Conservation (phyloP, 2,113 vertebrate species). For the Poeciliopsis prolifica region DNA sequence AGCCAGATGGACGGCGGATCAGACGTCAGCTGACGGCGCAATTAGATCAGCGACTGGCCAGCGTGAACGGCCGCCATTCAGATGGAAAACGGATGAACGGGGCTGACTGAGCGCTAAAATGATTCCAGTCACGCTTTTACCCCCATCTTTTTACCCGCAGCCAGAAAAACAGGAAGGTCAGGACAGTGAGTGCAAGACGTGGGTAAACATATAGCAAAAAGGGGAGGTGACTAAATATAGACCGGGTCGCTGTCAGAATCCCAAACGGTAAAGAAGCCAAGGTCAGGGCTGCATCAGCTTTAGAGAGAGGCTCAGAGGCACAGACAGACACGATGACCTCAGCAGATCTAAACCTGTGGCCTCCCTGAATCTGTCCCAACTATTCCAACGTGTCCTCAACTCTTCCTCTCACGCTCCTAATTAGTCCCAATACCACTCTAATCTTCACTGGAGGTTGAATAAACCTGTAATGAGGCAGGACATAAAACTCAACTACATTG, state of each 20-base stretch:
- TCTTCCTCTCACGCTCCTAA: slow-evolving; percentile 5
- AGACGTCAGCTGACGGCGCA: not conserved
- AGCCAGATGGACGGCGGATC: slow-evolving; percentile 39
- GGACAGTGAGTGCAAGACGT: slow-evolving; percentile 17
- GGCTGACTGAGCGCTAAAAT: slow-evolving; percentile 25
- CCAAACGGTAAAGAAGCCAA: slow-evolving; percentile 38
- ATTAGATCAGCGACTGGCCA: slow-evolving; percentile 23
- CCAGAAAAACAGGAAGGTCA: slow-evolving; percentile 23
- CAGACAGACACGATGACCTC: slow-evolving; percentile 7
- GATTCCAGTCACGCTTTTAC: slow-evolving; percentile 49
- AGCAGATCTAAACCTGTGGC: no score
- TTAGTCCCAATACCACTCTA: slow-evolving; percentile 29
- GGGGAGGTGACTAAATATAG: slow-evolving; percentile 10
- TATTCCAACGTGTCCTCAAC: slow-evolving; percentile 14
- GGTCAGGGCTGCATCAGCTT: slow-evolving; percentile 45
- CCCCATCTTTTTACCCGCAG: not conserved
- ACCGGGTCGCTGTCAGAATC: slow-evolving; percentile 43
- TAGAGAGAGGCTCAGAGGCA: slow-evolving; percentile 18
- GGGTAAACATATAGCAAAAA: slow-evolving; percentile 4
- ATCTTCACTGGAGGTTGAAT: slow-evolving; percentile 21
- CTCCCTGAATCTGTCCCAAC: slow-evolving; percentile 9
- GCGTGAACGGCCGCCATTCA: slow-evolving; percentile 49
- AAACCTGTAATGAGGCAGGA: slow-evolving; percentile 13
- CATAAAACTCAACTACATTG: slow-evolving; percentile 6
- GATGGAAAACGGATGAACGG: slow-evolving; percentile 26